Evolutionary conservation across 2,113 vertebrate genomes (phyloP), one percentile per base, ranked within the genome.

Genomic region (Megaleporinus macrocephalus): DNA sequence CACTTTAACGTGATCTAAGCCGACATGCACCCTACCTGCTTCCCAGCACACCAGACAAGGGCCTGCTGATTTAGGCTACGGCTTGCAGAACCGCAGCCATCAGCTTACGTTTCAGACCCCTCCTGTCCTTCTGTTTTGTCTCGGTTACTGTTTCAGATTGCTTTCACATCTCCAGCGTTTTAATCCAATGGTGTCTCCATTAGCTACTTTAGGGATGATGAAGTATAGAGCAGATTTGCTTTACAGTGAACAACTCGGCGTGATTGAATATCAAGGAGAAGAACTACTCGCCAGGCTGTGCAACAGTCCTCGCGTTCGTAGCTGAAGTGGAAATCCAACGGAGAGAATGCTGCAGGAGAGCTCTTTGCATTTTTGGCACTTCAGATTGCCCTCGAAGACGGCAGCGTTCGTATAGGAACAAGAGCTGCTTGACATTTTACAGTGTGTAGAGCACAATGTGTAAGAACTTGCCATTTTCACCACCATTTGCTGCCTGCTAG

Each of bases 181-280:
- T 61, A 72, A 59, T 77, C 61, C 33, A 4, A 27, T 26, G 22
- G n/a, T 15, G 24, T 65, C 76, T 80, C 75, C 87, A 74, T 36
- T 78, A 87, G 85, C 73, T 79, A 82, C 82, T 83, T 81, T 41
- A n/a, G 63, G 72, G 75, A 69, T 79, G 62, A 18, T 79, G 62
- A 18, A 33, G 66, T n/a, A 49, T 53, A 47, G 49, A 75, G 65
- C 73, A 68, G 79, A 78, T 76, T 83, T 63, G 81, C 44, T 84
- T 86, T 69, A 33, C 69, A 53, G 77, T 85, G 83, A 90, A 89
- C 87, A 89, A 65, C 80, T 86, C 78, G 79, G 76, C 81, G 81
- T 65, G 83, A 80, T 78, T 81, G 86, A 89, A 82, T 87, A 86
- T 86, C 85, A 86, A 87, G 78, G 59, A 87, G 80, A 82, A 84